A percentile compares a stretch with the other conserved stretches of the same genome.
These are phyloP conservation scores for Antechinus stuartii DNA, from an alignment of 2,113 vertebrate genomes.

Conservation along the genomic window DNA sequence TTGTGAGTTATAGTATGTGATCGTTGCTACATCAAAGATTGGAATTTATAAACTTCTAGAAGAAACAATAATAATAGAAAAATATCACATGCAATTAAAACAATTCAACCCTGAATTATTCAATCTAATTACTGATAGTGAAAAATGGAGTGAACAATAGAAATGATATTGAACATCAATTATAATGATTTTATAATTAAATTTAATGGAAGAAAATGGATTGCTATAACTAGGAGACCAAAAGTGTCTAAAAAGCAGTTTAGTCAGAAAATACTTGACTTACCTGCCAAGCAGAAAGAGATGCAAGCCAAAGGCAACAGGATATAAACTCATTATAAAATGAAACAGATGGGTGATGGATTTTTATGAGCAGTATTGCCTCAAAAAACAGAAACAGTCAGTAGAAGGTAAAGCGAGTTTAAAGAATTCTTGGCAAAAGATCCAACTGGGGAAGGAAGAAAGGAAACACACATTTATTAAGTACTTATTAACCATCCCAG, in stretches of 20 bases:
- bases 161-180: neutral
- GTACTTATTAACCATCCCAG: neutral
- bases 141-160: neutral
- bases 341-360: neutral
- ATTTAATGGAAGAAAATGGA: neutral
- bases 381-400: neutral
- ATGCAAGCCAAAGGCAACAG: neutral
- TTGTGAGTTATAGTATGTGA: neutral
- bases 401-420: neutral
- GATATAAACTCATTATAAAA: constrained; percentile 1
- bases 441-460: neutral
- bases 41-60: neutral
- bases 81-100: neutral
- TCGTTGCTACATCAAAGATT: neutral
- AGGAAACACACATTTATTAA: neutral
- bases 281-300: neutral
- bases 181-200: neutral
- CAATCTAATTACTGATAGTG: neutral
- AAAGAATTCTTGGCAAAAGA: neutral
- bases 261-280: neutral
- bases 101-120: neutral
- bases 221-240: neutral
- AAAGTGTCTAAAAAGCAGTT: neutral
- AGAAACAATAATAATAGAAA: neutral
- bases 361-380: neutral